A percentile compares a stretch with the other conserved stretches of the same genome.
These are phyloP conservation scores for Takifugu bimaculatus DNA, from an alignment of 2,113 vertebrate genomes.

Conservation along the genomic window DNA sequence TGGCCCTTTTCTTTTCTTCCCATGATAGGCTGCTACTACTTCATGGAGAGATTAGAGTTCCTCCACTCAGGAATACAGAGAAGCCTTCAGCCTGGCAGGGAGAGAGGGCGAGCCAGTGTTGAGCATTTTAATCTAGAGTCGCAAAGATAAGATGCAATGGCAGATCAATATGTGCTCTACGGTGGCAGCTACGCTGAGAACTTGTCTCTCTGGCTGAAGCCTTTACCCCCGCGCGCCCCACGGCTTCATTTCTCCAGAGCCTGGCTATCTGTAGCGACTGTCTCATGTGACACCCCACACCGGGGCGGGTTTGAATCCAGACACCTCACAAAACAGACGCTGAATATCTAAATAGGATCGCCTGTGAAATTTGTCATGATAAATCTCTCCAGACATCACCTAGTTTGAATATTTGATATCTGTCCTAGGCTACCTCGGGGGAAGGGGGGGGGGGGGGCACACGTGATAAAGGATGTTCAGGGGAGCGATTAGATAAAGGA, in stretches of 20 bases:
- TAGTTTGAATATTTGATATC: conserved; percentile 65
- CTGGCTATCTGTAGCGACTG: conserved; percentile 62
- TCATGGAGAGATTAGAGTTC: conserved; percentile 72
- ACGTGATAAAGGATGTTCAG: conserved; percentile 68
- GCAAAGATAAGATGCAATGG: conserved; percentile 76
- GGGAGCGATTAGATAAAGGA: conserved; percentile 61
- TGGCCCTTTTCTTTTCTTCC: conserved; percentile 38
- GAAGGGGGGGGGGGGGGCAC: not conserved
- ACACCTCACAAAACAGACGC: conserved; percentile 44
- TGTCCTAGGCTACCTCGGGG: conserved; percentile 55
- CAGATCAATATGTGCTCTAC: conserved; percentile 72
- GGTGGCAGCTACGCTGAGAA: conserved; percentile 67
- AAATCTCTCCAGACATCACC: conserved; percentile 70
- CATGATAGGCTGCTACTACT: conserved; percentile 63
- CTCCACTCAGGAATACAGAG: conserved; percentile 70
- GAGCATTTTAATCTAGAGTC: conserved; percentile 77
- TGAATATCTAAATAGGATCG: conserved; percentile 74
- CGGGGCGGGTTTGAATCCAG: conserved; percentile 58
- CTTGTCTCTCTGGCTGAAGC: conserved; percentile 65
- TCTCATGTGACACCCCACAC: conserved; percentile 62
- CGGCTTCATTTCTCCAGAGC: conserved; percentile 65
- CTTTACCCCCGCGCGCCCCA: conserved; percentile 54
- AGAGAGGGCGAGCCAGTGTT: conserved; percentile 58
- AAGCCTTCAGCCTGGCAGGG: conserved; percentile 65
- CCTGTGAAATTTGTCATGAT: conserved; percentile 62